phyloP scores from a whole-genome alignment of 1,140 invertebrate species.

The Glossosoma conforme region DNA sequence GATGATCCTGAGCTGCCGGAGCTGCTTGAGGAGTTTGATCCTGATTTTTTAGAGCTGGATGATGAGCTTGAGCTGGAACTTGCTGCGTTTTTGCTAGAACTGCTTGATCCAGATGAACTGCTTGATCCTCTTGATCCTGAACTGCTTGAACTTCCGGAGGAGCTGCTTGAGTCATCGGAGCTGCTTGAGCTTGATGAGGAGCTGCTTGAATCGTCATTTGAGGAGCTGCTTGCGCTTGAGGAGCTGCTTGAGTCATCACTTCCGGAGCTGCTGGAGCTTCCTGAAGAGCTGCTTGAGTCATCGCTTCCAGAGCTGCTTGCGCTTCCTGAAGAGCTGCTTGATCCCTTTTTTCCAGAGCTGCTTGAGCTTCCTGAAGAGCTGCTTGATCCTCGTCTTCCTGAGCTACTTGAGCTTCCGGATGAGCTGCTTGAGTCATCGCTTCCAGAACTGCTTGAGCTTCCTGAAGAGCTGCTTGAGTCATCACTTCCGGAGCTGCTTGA shows the following conservation, averaged over 20 bases:
- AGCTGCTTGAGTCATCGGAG: neutral
- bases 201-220: neutral
- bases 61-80: neutral
- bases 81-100: neutral
- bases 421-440: neutral
- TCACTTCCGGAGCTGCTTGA: too few species aligned
- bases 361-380: neutral
- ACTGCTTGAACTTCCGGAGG: neutral
- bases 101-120: slow-evolving; percentile 1
- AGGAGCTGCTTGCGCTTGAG: neutral
- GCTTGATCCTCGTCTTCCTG: neutral
- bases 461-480: neutral
- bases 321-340: neutral
- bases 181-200: neutral
- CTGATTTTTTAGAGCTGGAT: too few species aligned
- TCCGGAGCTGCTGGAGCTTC: neutral
- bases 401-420: neutral
- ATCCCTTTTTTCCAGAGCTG: neutral
- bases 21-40: too few species aligned
- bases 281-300: neutral
- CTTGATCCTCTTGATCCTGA: neutral
- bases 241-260: neutral
- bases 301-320: neutral
- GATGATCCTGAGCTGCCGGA: neutral
- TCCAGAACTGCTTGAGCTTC: neutral